Evolutionary conservation across 2,888 invertebrate species (phyloP), one percentile per base, ranked within the genome.

Genomic region (Hypsopygia costalis): DNA sequence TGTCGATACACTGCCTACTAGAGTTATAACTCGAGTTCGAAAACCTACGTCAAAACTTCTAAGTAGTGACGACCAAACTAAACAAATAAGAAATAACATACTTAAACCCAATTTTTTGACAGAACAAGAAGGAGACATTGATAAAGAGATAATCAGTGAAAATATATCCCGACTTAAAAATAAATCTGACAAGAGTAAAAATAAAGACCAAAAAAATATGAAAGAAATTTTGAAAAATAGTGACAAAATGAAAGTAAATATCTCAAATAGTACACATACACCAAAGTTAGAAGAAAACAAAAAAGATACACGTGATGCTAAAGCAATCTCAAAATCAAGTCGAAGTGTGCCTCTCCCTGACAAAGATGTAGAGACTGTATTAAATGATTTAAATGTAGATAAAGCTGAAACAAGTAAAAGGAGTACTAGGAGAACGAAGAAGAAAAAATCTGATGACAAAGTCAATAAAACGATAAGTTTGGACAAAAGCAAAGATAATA

Each of bases 161-260:
- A 83, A 85, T 47, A 66, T 83, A 47, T 58, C 66, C 25, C 59
- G 77, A 6, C 57, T 82, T 8, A 79, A 73, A 56, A 72, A 64
- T 11, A 73, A 64, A 47, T 36, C 37, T 1, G 73, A 67, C 53
- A 55, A 28, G 3, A 73, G 40, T 32, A 40, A 41, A 50, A 22
- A 6, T 20, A 46, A 54, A 7, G 34, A 34, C 11, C 16, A 16
- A 16, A 16, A 43, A 30, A 46, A 43, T 33, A 43, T 10, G 20
- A 48, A 31, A 11, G 41, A 41, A 29, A 43, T 38, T 35, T 37
- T 39, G 28, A 39, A 42, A 25, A 41, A 28, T 20, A 32, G 41
- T 11, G 16, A 21, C 10, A 44, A 33, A 5, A 41, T 38, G 37
- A 22, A 30, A 30, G 28, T 28, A 33, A 43, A 47, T 34, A 4